Evolutionary conservation across 30 jellyfish, hydroid and myxozoan genomes (phyloP).

Genomic region (Pelagia noctiluca): DNA sequence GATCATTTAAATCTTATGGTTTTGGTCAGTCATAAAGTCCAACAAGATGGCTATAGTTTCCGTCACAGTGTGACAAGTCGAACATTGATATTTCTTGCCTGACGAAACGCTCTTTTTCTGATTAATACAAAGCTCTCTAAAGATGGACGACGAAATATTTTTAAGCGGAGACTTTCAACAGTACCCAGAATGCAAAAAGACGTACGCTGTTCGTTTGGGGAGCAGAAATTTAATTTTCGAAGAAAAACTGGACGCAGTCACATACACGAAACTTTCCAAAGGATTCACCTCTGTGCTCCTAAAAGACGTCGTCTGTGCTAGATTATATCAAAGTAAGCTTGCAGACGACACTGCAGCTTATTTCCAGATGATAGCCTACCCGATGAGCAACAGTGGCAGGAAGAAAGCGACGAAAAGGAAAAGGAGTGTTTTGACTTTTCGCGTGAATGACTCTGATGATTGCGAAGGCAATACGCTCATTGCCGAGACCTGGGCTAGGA

Average conservation of each 20-base stretch:
- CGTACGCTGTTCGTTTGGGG: slow-evolving; percentile 59
- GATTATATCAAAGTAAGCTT: slow-evolving; percentile 65
- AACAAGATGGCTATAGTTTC: too few species aligned
- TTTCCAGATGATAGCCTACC: slow-evolving; percentile 68
- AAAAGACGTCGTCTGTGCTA: slow-evolving; percentile 76
- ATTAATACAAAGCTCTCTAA: too few species aligned
- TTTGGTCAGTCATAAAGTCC: too few species aligned
- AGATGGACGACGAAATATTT: slow-evolving; percentile 86
- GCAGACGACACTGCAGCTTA: slow-evolving; percentile 56
- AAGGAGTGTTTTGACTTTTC: slow-evolving; percentile 57
- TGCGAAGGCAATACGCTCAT: slow-evolving; percentile 62
- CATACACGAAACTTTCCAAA: slow-evolving; percentile 44
- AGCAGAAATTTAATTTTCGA: slow-evolving; percentile 65
- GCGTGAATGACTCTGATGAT: slow-evolving; percentile 75
- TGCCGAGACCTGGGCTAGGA: slow-evolving; percentile 90
- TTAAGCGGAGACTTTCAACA: slow-evolving; percentile 76
- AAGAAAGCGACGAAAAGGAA: slow-evolving; percentile 48
- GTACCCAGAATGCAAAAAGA: slow-evolving; percentile 62
- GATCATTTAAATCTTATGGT: too few species aligned
- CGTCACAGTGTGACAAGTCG: too few species aligned
- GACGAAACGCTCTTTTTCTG: too few species aligned
- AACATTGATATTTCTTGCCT: too few species aligned
- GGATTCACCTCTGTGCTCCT: slow-evolving; percentile 67
- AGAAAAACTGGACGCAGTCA: slow-evolving; percentile 40
- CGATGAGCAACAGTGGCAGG: slow-evolving; percentile 40